These are phyloP conservation scores for Ceratina calcarata DNA, from an alignment of 1,140 invertebrate genomes.

Conservation along the genomic window DNA sequence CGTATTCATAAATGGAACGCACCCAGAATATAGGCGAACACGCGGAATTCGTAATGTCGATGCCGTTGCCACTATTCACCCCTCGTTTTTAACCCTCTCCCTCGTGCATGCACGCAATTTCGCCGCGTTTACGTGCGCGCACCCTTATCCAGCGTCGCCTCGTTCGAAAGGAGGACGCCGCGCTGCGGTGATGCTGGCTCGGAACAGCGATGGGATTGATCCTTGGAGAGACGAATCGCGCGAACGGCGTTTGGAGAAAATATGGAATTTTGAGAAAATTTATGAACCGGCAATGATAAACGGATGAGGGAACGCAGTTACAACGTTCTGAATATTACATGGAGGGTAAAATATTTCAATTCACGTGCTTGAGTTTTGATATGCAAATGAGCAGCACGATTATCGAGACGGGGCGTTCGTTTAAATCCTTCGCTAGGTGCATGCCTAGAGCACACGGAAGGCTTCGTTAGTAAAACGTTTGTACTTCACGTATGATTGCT, in stretches of 20 bases:
- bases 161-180: slow-evolving; percentile 11
- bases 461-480: slow-evolving; percentile 17
- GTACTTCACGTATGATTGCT: neutral
- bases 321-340: too few relatives aligned
- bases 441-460: neutral
- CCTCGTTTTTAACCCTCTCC: neutral
- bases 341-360: too few relatives aligned
- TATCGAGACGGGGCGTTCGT: neutral
- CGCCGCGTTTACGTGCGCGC: slow-evolving; percentile 22
- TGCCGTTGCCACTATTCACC: neutral
- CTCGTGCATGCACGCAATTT: slow-evolving; percentile 42
- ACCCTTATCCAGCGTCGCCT: slow-evolving; percentile 8
- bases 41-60: slow-evolving; percentile 68
- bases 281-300: neutral
- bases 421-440: slow-evolving; percentile 3
- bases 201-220: slow-evolving; percentile 6
- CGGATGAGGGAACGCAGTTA: neutral
- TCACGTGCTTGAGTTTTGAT: too few relatives aligned
- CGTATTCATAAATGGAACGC: slow-evolving; percentile 72
- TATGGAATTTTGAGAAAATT: neutral
- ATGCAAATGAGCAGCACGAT: neutral
- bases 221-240: neutral
- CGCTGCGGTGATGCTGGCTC: slow-evolving; percentile 6
- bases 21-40: slow-evolving; percentile 64
- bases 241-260: neutral